Conservation (phyloP, 2,113 vertebrate genomes). For the Tylochromis polylepis region DNA sequence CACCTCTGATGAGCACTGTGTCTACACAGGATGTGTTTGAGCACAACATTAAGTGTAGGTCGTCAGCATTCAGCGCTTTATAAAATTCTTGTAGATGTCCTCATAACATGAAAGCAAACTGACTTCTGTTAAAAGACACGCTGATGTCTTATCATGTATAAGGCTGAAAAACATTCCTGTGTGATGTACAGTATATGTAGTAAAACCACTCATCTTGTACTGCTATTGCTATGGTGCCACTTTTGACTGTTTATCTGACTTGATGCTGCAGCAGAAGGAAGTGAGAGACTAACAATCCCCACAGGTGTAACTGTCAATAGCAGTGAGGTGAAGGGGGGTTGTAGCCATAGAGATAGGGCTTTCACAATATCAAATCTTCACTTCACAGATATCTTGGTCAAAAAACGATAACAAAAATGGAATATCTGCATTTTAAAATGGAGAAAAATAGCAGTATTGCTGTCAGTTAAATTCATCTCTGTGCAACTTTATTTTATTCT, state of each 20-base stretch:
- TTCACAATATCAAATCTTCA: neutral
- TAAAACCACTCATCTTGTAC: neutral
- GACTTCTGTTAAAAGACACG: neutral
- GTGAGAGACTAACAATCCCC: accelerated
- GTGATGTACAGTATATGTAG: neutral
- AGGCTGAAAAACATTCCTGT: neutral
- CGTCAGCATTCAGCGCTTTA: neutral
- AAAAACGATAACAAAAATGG: neutral
- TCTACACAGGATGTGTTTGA: neutral
- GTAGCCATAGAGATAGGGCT: neutral
- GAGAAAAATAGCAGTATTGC: accelerated
- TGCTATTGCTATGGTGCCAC: neutral
- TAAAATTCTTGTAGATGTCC: neutral
- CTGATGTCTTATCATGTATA: accelerated
- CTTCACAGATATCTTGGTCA: neutral
- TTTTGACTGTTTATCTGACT: neutral
- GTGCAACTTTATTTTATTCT: neutral
- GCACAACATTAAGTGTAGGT: neutral
- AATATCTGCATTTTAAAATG: neutral
- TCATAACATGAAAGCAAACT: neutral
- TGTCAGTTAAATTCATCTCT: neutral
- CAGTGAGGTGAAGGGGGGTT: neutral
- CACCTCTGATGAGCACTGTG: neutral
- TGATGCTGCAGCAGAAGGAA: neutral
- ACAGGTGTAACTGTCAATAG: neutral